Evolutionary conservation across 2,797 vertebrate genomes (phyloP).

Genomic region (Brotogeris chrysoptera): DNA sequence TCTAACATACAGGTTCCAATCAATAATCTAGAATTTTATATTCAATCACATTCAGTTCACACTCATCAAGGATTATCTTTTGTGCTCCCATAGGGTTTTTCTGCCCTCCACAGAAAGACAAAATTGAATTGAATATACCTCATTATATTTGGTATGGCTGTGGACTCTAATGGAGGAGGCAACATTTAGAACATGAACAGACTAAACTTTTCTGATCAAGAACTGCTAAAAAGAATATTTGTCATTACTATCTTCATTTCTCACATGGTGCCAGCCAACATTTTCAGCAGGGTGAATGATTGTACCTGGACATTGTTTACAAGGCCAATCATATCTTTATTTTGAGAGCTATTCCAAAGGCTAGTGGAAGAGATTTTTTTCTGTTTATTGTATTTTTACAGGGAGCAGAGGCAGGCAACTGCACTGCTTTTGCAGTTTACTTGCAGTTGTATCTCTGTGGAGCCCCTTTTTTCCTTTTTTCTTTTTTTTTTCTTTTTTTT

Average conservation of each 20-base stretch:
- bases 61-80: constrained; percentile 70
- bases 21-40: constrained; percentile 74
- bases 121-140: constrained; percentile 4
- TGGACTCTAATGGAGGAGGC: constrained; percentile 38
- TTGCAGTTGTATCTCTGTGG: constrained; percentile 7
- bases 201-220: constrained; percentile 30
- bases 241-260: background rate
- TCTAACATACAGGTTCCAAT: constrained; percentile 60
- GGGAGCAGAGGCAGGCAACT: background rate
- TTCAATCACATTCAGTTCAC: constrained; percentile 69
- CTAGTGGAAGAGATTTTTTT: background rate
- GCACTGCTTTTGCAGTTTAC: background rate
- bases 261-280: background rate
- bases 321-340: constrained; percentile 44
- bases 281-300: constrained; percentile 28
- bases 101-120: constrained; percentile 17
- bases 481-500: no score
- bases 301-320: constrained; percentile 27
- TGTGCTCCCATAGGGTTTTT: constrained; percentile 64
- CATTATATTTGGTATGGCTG: constrained; percentile 29
- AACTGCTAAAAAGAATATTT: constrained; percentile 27
- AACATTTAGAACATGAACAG: constrained; percentile 25
- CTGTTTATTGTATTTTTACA: background rate
- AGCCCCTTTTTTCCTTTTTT: background rate
- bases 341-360: constrained; percentile 32